phyloP scores from a whole-genome alignment of 2,888 invertebrate genomes.

The Latrodectus elegans region DNA sequence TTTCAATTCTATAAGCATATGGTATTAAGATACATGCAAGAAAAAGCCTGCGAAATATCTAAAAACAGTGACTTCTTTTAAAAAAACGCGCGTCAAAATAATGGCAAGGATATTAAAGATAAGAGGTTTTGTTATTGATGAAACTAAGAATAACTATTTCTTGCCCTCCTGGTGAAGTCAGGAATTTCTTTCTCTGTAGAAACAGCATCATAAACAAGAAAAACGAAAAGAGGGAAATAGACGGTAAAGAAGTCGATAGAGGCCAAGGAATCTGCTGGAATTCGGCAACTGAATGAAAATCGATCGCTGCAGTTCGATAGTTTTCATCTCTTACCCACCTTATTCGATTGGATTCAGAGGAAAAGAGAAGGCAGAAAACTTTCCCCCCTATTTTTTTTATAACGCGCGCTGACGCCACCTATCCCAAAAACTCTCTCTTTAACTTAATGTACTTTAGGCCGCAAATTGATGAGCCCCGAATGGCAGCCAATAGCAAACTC shows the following conservation, averaged over 20 bases:
- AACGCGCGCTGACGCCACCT: constrained; percentile 10
- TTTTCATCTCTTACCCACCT: constrained; percentile 61
- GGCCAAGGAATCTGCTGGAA: constrained; percentile 38
- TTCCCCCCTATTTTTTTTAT: neutral
- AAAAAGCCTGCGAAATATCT: too few relatives aligned
- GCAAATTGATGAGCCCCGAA: constrained; percentile 57
- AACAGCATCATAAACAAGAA: constrained; percentile 2
- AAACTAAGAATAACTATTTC: neutral
- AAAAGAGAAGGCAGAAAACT: constrained; percentile 20
- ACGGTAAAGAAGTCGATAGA: constrained; percentile 38
- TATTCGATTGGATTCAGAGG: constrained; percentile 11
- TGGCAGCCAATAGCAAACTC: constrained; percentile 60
- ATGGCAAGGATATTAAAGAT: neutral
- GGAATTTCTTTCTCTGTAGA: neutral
- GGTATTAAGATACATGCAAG: too few relatives aligned
- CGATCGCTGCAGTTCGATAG: constrained; percentile 61
- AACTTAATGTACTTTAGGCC: constrained; percentile 58
- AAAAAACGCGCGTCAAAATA: too few relatives aligned
- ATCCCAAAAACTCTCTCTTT: constrained; percentile 31
- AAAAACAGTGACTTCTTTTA: too few relatives aligned
- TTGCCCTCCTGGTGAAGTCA: neutral
- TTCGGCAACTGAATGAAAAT: constrained; percentile 57
- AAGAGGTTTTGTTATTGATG: neutral
- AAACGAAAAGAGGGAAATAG: neutral
- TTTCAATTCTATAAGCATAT: too few relatives aligned